Base-by-base conservation (phyloP, 2,113 vertebrate species). In the Mellivora capensis region DNA sequence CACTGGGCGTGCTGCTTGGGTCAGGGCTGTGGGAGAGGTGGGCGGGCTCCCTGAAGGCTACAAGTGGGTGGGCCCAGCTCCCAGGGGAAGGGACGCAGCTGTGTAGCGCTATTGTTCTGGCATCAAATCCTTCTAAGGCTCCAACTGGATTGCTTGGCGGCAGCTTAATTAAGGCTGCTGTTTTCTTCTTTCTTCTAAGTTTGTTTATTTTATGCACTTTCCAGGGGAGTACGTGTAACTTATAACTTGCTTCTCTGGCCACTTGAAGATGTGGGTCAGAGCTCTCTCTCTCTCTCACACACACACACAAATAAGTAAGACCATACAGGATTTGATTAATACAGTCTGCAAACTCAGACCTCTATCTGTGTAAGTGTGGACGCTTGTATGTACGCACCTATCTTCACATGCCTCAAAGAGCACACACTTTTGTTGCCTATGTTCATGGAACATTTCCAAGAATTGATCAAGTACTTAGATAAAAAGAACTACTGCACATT, bases 1-100 rank as follows among this genome's bases (percentile, higher is more conserved):
- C 86, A 59, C 91, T 49, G 96, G 91, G 91, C 23, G 59, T 11
- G 6, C 21, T 10, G 79, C 96, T 92, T 69, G 79, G 93, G 87
- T 67, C 91, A 13, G 0, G 77, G 5, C 31, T 7, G 44, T 37
- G 76, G 37, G 76, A 93, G 52, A 76, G 12, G 2, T 0, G 85
- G 84, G 7, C 91, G 42, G 96, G 80, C 84, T 93, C 7, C 62
- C n/a, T 8, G 4, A 52, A 74, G 29, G 29, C 4, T 4, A n/a
- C 86, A 44, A 7, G 85, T 3, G 62, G 93, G 95, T 39, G 47
- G 82, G 72, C 79, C 44, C 39, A 2, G 95, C 42, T 29, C 39
- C 25, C 1, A 14, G 52, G 79, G 6, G 1, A 5, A 57, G 47
- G n/a, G 14, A 15, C 57, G 67, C 74, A 12, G 93, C 74, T 49